A percentile compares a stretch with the other conserved stretches of the same genome.
Evolutionary conservation across 2,888 invertebrate species (phyloP).

Genomic region (Drosophila testacea): DNA sequence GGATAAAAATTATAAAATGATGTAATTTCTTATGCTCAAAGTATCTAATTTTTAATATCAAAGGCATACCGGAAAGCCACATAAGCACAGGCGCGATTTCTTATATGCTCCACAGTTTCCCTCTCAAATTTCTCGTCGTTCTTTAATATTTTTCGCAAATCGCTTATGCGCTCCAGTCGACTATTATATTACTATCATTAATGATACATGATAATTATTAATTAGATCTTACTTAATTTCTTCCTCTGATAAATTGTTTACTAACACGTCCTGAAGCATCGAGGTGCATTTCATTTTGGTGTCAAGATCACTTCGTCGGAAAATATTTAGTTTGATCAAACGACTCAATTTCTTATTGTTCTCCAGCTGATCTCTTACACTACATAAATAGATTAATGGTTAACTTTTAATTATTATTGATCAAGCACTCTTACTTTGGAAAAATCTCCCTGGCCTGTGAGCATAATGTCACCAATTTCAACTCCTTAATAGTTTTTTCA

Average conservation of each 20-base stretch:
- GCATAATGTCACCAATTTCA: constrained; percentile 81
- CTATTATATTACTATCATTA: constrained; percentile 42
- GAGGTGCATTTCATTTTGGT: constrained; percentile 68
- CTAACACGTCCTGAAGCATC: constrained; percentile 65
- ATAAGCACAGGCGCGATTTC: constrained; percentile 71
- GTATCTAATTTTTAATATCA: not conserved
- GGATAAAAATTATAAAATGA: not conserved
- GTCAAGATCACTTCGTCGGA: constrained; percentile 63
- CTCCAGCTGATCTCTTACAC: constrained; percentile 76
- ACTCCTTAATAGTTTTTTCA: constrained; percentile 77
- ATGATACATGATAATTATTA: not conserved
- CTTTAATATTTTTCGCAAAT: constrained; percentile 58
- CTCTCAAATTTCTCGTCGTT: constrained; percentile 56
- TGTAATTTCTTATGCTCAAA: too few relatives aligned
- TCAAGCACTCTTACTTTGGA: constrained; percentile 71
- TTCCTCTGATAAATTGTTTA: constrained; percentile 79
- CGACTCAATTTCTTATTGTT: constrained; percentile 76
- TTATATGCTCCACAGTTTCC: constrained; percentile 59
- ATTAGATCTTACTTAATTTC: constrained; percentile 72
- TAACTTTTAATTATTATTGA: not conserved
- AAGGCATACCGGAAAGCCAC: constrained; percentile 72
- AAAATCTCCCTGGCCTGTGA: constrained; percentile 81
- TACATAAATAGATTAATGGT: constrained; percentile 20
- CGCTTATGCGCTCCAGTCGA: constrained; percentile 70
- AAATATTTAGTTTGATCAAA: constrained; percentile 62